Conservation (phyloP, 2,113 vertebrate genomes). For the Tetrao urogallus region DNA sequence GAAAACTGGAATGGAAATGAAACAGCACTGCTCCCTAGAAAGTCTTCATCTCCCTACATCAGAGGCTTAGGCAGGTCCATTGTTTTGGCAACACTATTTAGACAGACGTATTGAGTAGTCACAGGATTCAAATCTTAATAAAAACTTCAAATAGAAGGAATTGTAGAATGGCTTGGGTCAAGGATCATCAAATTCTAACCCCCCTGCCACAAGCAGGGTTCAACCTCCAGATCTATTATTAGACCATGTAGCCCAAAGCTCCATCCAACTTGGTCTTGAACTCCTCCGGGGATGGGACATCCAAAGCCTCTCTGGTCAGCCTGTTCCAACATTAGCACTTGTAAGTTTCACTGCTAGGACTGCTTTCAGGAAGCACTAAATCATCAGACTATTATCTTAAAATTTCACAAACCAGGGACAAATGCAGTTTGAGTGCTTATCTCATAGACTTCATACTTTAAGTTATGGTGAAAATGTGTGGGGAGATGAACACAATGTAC, state of each 20-base stretch:
- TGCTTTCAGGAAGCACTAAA: neutral
- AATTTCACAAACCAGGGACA: neutral
- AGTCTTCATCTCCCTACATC: neutral
- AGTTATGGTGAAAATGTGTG: neutral
- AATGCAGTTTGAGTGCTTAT: neutral
- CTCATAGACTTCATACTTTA: neutral
- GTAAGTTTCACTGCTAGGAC: neutral
- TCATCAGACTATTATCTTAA: neutral
- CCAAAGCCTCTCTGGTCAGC: too few species aligned
- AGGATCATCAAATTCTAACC: too few species aligned
- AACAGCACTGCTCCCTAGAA: neutral
- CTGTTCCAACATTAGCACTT: neutral
- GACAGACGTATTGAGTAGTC: neutral
- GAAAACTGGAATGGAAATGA: neutral
- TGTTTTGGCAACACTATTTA: neutral
- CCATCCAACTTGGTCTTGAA: too few species aligned
- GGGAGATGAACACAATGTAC: neutral
- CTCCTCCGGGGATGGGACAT: too few species aligned
- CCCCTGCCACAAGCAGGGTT: too few species aligned
- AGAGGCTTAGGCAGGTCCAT: rapidly evolving
- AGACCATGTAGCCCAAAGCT: too few species aligned
- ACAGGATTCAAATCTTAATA: neutral
- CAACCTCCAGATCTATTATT: too few species aligned
- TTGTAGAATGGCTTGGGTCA: too few species aligned
- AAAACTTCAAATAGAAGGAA: neutral